Conservation (phyloP, 64 coral and sea anemone genomes). For the Porites lutea region DNA sequence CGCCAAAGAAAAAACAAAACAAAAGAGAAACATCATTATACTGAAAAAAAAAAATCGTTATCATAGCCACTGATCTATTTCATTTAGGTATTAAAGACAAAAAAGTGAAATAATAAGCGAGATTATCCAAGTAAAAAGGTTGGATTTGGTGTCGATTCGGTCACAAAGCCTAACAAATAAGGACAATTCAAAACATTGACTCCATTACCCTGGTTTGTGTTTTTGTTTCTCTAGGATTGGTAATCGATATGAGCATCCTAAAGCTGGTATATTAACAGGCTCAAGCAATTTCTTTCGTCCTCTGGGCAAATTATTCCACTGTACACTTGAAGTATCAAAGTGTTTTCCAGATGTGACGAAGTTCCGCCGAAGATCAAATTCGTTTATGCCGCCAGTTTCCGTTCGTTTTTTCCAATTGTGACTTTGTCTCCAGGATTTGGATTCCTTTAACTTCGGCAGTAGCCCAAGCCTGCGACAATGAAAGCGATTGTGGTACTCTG, state of each 20-base stretch:
- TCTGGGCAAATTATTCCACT: constrained; percentile 12
- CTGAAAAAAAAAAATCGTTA: no score
- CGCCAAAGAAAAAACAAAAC: no score
- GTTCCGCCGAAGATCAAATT: neutral
- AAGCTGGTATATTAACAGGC: constrained; percentile 35
- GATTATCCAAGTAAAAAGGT: no score
- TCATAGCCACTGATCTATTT: no score
- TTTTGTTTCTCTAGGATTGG: constrained; percentile 20
- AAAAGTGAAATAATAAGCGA: no score
- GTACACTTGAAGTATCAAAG: neutral
- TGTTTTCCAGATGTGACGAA: neutral
- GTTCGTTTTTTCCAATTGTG: constrained; percentile 69
- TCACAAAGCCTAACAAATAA: no score
- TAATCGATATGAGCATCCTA: constrained; percentile 68
- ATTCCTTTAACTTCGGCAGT: neutral
- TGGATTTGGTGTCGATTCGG: no score
- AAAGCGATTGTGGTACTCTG: constrained; percentile 27
- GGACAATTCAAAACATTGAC: no score
- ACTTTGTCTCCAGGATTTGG: constrained; percentile 56
- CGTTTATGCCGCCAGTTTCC: neutral
- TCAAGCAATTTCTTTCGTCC: constrained; percentile 27
- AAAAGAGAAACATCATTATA: no score
- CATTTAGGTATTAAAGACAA: no score
- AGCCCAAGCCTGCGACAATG: neutral
- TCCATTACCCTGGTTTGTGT: neutral